phyloP scores from a whole-genome alignment of 2,888 invertebrate species.

The Nephrotoma guestfalica region DNA sequence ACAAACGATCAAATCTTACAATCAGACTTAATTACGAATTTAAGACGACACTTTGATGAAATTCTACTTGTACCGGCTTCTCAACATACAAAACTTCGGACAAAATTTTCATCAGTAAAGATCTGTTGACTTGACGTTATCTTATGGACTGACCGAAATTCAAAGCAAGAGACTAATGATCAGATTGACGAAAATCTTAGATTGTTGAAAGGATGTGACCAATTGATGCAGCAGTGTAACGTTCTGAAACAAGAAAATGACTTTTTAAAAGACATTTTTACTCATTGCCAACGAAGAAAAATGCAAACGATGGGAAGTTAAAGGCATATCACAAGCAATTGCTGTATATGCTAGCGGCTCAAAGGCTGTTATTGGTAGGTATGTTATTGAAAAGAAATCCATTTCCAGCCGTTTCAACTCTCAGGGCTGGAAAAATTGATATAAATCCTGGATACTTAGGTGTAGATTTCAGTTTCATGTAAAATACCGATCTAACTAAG shows the following conservation, averaged over 20 bases:
- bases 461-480: background rate
- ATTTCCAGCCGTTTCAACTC: background rate
- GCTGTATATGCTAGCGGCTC: conserved; percentile 5
- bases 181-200: too few relatives aligned
- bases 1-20: too few relatives aligned
- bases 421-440: conserved; percentile 5
- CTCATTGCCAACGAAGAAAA: background rate
- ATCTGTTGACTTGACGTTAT: too few relatives aligned
- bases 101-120: too few relatives aligned
- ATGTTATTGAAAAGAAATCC: background rate
- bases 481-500: conserved; percentile 7
- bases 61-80: too few relatives aligned
- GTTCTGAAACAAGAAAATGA: background rate
- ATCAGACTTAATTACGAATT: too few relatives aligned
- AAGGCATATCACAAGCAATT: conserved; percentile 3
- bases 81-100: too few relatives aligned
- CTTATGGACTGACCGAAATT: too few relatives aligned
- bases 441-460: background rate
- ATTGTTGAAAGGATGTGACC: too few relatives aligned
- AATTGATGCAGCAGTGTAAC: too few relatives aligned
- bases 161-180: too few relatives aligned
- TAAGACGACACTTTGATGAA: too few relatives aligned
- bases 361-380: conserved; percentile 2
- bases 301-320: background rate
- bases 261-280: background rate